These are phyloP conservation scores for Tragelaphus imberbis DNA, from an alignment of 2,113 vertebrate genomes.

Conservation along the genomic window DNA sequence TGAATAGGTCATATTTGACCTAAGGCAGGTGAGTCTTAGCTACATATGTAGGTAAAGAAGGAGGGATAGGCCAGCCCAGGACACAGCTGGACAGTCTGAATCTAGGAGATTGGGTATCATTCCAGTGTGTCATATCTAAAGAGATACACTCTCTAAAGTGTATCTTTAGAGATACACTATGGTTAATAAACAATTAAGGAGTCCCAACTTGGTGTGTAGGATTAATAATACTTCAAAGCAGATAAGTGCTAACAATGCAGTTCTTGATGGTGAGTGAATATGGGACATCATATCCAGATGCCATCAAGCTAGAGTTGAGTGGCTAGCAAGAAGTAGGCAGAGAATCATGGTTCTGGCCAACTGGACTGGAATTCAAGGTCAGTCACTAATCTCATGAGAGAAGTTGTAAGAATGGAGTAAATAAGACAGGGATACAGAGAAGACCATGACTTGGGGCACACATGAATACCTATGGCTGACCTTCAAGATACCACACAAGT, in stretches of 20 bases:
- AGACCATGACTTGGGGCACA: not conserved
- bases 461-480: not conserved
- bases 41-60: not conserved
- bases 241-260: not conserved
- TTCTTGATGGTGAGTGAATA: not conserved
- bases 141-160: not conserved
- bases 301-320: not conserved
- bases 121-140: not conserved
- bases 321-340: not conserved
- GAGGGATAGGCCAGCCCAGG: not conserved
- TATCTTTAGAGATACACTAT: too few species aligned
- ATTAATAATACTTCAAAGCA: slow-evolving; percentile 4
- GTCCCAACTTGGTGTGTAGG: not conserved
- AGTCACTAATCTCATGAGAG: not conserved
- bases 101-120: not conserved
- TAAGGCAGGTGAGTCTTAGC: not conserved
- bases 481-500: not conserved
- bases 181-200: not conserved
- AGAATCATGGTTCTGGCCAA: not conserved
- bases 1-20: not conserved
- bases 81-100: not conserved
- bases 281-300: not conserved
- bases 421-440: not conserved
- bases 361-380: not conserved
- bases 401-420: not conserved